phyloP scores from a whole-genome alignment of 2,113 vertebrate species.

The Andinoacara biseriatus region DNA sequence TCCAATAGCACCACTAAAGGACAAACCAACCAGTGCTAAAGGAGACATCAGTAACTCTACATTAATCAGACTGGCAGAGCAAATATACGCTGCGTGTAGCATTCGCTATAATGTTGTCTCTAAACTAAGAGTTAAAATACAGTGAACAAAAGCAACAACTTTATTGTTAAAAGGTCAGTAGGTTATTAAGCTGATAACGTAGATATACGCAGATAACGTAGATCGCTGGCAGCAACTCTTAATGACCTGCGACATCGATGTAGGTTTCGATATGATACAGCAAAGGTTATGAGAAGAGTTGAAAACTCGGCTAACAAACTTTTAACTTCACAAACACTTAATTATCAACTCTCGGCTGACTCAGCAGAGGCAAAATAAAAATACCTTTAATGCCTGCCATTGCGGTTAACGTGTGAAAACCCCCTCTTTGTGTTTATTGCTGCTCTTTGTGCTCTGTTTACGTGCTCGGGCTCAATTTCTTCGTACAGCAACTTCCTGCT shows the following conservation, averaged over 20 bases:
- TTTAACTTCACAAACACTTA: background rate
- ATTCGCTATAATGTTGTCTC: background rate
- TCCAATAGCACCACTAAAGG: constrained; percentile 94
- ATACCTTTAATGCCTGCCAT: constrained; percentile 85
- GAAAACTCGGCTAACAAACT: constrained; percentile 4
- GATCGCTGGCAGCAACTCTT: background rate
- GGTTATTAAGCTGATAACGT: background rate
- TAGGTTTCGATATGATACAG: constrained; percentile 17
- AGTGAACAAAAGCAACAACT: background rate
- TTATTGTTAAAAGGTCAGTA: background rate
- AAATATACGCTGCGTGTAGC: background rate
- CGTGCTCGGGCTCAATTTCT: constrained; percentile 17
- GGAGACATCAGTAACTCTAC: background rate
- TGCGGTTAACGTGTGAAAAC: background rate
- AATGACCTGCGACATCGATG: background rate
- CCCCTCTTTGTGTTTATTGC: constrained; percentile 32
- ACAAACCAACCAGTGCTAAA: constrained; percentile 91
- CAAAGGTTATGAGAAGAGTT: background rate
- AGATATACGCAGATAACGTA: background rate
- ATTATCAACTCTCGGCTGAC: background rate
- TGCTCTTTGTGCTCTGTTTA: constrained; percentile 52
- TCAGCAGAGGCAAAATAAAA: rapidly evolving
- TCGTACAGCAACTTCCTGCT: constrained; percentile 59
- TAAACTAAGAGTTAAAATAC: background rate
- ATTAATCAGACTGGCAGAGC: background rate